phyloP scores from a whole-genome alignment of 2,888 invertebrate species.

The Protonemura montana region DNA sequence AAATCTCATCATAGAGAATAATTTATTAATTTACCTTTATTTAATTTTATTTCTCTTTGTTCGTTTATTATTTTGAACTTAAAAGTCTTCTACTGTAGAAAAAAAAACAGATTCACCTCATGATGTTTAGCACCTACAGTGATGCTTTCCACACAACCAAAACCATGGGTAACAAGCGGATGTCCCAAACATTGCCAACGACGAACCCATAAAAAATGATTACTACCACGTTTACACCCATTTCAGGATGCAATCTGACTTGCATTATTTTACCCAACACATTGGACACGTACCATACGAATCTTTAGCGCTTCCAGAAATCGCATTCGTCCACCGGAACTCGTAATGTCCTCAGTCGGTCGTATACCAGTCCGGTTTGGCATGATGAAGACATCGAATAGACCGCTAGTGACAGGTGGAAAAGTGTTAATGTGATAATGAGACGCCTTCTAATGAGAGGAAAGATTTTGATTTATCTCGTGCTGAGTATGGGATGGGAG shows the following conservation, averaged over 20 bases:
- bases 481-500: background rate
- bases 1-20: too few relatives aligned
- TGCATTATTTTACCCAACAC: too few relatives aligned
- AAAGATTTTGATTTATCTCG: slow-evolving; percentile 14
- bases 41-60: too few relatives aligned
- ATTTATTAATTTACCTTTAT: too few relatives aligned
- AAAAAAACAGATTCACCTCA: too few relatives aligned
- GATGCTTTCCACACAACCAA: background rate
- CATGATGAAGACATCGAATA: slow-evolving; percentile 22
- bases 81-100: too few relatives aligned
- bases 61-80: too few relatives aligned
- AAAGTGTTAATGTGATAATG: slow-evolving; percentile 22
- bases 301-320: background rate
- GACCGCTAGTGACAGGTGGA: slow-evolving; percentile 15
- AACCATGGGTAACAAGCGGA: background rate
- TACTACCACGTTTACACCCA: background rate
- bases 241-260: background rate
- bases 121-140: background rate
- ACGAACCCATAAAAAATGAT: background rate
- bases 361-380: background rate
- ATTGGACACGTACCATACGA: too few relatives aligned
- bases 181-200: background rate
- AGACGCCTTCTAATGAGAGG: slow-evolving; percentile 4
- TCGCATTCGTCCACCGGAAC: background rate
- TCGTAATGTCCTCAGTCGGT: background rate